Conservation (phyloP, 1,140 invertebrate species). For the Brachionus angularis region DNA sequence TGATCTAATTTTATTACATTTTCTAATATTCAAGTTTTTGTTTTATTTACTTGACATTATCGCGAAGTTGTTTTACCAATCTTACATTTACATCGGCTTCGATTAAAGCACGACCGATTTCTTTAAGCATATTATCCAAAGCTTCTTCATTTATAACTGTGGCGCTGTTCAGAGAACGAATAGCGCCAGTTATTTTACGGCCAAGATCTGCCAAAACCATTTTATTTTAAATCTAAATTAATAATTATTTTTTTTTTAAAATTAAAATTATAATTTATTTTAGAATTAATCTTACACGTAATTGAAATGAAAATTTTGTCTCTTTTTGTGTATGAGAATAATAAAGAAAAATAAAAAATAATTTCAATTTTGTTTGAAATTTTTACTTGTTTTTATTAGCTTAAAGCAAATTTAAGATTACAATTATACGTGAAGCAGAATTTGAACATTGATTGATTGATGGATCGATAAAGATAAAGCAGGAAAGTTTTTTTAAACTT, state of each 20-base stretch:
- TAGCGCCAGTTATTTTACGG: conserved; percentile 94
- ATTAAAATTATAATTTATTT: background rate
- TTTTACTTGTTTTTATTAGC: too few species aligned
- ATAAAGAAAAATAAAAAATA: too few species aligned
- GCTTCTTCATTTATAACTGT: conserved; percentile 97
- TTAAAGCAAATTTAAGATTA: too few species aligned
- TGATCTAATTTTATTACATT: background rate
- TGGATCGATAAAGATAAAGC: too few species aligned
- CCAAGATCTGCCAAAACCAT: conserved; percentile 99
- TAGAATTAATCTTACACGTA: conserved; percentile 17
- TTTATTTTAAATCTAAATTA: conserved; percentile 53
- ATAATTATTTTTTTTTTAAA: conserved; percentile 1
- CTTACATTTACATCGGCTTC: conserved; percentile 98
- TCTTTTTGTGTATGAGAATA: too few species aligned
- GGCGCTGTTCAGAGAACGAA: conserved; percentile 93
- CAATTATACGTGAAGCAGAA: too few species aligned
- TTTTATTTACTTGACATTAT: conserved; percentile 79
- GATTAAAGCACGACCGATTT: conserved; percentile 90
- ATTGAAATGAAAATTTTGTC: conserved; percentile 22
- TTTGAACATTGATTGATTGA: too few species aligned
- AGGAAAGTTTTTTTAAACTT: too few species aligned
- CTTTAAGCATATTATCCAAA: conserved; percentile 97
- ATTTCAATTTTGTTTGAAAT: too few species aligned
- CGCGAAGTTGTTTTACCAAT: conserved; percentile 88
- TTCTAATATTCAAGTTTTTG: background rate